A percentile compares a stretch with the other conserved stretches of the same genome.
Evolutionary conservation across 2,797 vertebrate genomes (phyloP).

Genomic region (Platalea minor): DNA sequence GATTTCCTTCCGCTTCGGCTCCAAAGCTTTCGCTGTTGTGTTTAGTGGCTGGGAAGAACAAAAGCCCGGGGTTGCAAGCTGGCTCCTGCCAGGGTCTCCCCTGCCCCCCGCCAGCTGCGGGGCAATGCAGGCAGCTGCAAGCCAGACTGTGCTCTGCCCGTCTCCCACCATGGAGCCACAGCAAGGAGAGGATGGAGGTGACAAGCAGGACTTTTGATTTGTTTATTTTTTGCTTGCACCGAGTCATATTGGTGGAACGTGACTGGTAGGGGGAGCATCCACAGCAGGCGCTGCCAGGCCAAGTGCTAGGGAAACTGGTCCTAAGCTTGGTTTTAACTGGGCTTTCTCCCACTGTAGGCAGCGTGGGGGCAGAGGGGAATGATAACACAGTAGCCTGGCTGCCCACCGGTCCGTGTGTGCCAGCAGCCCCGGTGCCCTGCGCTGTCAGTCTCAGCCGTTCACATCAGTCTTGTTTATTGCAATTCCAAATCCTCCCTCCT

Average conservation of each 20-base stretch:
- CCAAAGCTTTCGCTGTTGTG: neutral
- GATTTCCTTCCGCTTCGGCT: neutral
- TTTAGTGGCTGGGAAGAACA: neutral
- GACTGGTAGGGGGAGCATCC: neutral
- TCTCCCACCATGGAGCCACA: fast-evolving
- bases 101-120: neutral
- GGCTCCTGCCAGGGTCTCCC: neutral
- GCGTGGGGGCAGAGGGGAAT: fast-evolving
- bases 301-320: neutral
- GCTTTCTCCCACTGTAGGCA: neutral
- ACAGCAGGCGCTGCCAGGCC: neutral
- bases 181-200: neutral
- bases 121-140: fast-evolving
- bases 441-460: neutral
- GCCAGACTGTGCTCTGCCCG: fast-evolving
- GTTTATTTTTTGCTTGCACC: fast-evolving
- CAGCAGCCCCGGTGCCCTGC: neutral
- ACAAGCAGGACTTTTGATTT: neutral
- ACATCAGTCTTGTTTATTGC: conserved; percentile 19
- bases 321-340: neutral
- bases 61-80: neutral
- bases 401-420: fast-evolving
- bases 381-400: neutral
- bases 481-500: conserved; percentile 5
- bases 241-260: neutral